phyloP scores from a whole-genome alignment of 2,797 vertebrate genomes.

The Halcyon leucocephala region DNA sequence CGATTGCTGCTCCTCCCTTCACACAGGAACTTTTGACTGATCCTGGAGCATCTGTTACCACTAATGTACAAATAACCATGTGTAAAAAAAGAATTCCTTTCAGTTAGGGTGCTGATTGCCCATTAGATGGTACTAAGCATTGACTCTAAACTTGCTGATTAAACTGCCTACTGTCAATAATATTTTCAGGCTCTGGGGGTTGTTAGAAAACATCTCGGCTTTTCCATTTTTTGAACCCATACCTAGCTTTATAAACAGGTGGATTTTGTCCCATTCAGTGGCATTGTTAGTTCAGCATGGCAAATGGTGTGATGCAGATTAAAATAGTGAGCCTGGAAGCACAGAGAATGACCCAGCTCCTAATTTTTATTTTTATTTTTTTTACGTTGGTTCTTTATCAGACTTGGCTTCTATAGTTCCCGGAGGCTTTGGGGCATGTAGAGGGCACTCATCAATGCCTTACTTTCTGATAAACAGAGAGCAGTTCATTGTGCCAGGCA shows the following conservation, averaged over 20 bases:
- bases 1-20: not conserved
- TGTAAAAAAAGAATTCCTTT: not conserved
- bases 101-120: not conserved
- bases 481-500: not conserved
- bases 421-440: not conserved
- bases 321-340: slow-evolving; percentile 43
- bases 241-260: slow-evolving; percentile 35
- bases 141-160: not conserved
- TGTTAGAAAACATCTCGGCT: slow-evolving; percentile 14
- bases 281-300: not conserved
- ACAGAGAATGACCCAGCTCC: slow-evolving; percentile 13
- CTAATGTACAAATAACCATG: not conserved
- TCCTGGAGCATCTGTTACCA: not conserved
- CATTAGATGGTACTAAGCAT: slow-evolving; percentile 49
- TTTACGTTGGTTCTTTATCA: not conserved
- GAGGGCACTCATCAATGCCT: not conserved
- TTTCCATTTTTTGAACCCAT: not conserved
- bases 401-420: not conserved
- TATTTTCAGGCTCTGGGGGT: not conserved
- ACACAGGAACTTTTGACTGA: not conserved
- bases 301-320: slow-evolving; percentile 8
- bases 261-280: not conserved
- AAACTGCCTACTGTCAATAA: not conserved
- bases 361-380: not conserved
- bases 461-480: not conserved